Evolutionary conservation across 2,888 invertebrate species (phyloP).

Genomic region (Drosophila setosimentum): DNA sequence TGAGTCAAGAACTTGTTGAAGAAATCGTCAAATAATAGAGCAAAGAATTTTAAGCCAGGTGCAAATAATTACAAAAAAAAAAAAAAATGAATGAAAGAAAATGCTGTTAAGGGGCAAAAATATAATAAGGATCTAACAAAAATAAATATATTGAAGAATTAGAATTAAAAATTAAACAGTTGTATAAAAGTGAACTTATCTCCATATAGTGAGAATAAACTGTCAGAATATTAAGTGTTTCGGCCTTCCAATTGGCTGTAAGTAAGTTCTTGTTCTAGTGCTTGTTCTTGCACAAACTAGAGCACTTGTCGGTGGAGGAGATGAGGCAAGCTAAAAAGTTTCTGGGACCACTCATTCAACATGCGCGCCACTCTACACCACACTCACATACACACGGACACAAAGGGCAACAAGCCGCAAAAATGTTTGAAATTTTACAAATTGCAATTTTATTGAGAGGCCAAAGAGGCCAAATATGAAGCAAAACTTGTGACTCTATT

Average conservation of each 20-base stretch:
- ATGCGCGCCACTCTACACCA: slow-evolving; percentile 58
- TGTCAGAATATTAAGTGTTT: slow-evolving; percentile 12
- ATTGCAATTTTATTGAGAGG: slow-evolving; percentile 73
- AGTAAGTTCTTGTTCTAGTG: slow-evolving; percentile 21
- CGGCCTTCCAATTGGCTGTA: slow-evolving; percentile 13
- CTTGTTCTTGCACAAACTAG: slow-evolving; percentile 35
- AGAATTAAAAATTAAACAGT: background rate
- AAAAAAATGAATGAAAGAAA: background rate
- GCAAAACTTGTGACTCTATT: slow-evolving; percentile 64
- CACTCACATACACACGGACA: slow-evolving; percentile 39
- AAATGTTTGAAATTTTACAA: slow-evolving; percentile 74
- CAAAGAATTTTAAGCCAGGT: background rate
- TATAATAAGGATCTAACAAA: background rate
- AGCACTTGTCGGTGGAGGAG: slow-evolving; percentile 47
- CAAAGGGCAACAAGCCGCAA: slow-evolving; percentile 71
- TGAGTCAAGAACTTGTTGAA: background rate
- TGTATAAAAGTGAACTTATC: background rate
- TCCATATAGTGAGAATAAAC: background rate
- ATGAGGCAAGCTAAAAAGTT: slow-evolving; percentile 59
- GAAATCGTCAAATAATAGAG: background rate
- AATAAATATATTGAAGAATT: background rate
- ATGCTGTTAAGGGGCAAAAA: background rate
- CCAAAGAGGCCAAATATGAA: slow-evolving; percentile 56
- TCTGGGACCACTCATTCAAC: slow-evolving; percentile 50
- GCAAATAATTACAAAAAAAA: background rate